Percentiles rank a stretch among this genome's conserved stretches.
phyloP scores from a whole-genome alignment of 2,888 invertebrate genomes.

The Yponomeuta cagnagella region DNA sequence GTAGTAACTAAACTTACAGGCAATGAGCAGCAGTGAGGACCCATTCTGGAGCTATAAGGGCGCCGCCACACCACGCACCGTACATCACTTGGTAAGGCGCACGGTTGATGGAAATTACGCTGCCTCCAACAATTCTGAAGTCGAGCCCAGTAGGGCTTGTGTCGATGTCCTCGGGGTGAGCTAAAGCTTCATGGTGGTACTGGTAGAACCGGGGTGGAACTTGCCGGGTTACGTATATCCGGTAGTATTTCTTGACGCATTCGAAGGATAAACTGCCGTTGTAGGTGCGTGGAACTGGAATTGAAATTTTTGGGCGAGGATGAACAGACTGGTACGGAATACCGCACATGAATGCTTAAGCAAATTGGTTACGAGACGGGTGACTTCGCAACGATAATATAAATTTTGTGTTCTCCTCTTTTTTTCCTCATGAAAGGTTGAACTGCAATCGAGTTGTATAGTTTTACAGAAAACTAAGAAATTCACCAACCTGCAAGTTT shows the following conservation, averaged over 20 bases:
- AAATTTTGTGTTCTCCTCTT: no score
- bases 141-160: neutral
- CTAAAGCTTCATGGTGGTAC: slow-evolving; percentile 44
- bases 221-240: slow-evolving; percentile 30
- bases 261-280: slow-evolving; percentile 32
- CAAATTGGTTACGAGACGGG: no score
- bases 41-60: slow-evolving; percentile 57
- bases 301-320: no score
- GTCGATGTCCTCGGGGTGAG: neutral
- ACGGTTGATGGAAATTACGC: slow-evolving; percentile 37
- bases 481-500: no score
- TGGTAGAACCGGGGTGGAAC: slow-evolving; percentile 46
- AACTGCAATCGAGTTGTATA: no score
- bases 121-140: slow-evolving; percentile 60
- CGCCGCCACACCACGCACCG: slow-evolving; percentile 56
- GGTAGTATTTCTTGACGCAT: slow-evolving; percentile 41
- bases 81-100: slow-evolving; percentile 58
- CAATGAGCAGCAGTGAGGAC: slow-evolving; percentile 65
- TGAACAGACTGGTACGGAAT: no score
- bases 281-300: slow-evolving; percentile 27
- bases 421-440: no score
- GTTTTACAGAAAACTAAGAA: no score
- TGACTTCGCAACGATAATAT: no score
- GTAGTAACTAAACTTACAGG: slow-evolving; percentile 37
- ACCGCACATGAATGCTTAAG: no score